Evolutionary conservation across 1,140 invertebrate genomes (phyloP).

Genomic region (Hylaeus volcanicus): DNA sequence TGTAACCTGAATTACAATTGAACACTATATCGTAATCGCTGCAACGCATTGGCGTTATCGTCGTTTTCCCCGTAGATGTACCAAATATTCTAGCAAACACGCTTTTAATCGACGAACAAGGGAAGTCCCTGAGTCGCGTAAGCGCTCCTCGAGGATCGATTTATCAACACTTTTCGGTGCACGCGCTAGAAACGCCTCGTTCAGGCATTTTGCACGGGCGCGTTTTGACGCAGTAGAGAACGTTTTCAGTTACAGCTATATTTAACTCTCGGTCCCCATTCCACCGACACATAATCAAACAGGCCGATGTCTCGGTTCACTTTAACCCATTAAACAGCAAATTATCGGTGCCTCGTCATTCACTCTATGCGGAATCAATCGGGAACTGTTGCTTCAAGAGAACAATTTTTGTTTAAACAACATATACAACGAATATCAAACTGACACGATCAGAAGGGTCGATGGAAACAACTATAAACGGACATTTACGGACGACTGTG

Average conservation of each 20-base stretch:
- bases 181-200: not conserved
- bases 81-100: constrained; percentile 1
- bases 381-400: no score
- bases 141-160: not conserved
- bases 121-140: no score
- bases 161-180: not conserved
- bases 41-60: not conserved
- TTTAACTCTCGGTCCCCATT: constrained; percentile 42
- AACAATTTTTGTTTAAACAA: no score
- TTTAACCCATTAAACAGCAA: not conserved
- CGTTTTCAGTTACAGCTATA: constrained; percentile 25
- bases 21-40: constrained; percentile 47
- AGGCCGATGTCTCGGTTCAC: constrained; percentile 12
- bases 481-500: not conserved
- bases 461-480: no score
- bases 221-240: constrained; percentile 19
- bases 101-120: no score
- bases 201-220: not conserved
- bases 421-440: no score
- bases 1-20: constrained; percentile 56
- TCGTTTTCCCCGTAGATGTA: not conserved
- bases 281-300: constrained; percentile 11
- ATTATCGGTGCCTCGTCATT: no score
- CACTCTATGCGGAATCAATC: no score
- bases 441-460: no score